Conservation (phyloP, 2,888 invertebrate genomes). For the Cheilosia scutellata region DNA sequence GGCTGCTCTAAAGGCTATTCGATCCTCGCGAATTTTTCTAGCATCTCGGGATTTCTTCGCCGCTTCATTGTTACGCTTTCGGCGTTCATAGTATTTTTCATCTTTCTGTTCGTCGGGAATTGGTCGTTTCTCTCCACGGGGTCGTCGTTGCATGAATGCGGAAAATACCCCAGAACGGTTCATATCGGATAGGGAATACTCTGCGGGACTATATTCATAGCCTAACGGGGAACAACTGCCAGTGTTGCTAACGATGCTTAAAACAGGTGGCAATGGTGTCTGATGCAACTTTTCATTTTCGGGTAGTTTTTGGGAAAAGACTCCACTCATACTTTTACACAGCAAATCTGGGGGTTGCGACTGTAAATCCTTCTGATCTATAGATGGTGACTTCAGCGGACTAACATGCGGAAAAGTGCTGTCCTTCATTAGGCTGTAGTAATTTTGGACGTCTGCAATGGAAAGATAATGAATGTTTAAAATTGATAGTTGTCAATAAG, state of each 20-base stretch:
- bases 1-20: slow-evolving; percentile 94
- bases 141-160: slow-evolving; percentile 84
- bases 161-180: slow-evolving; percentile 81
- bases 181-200: slow-evolving; percentile 81
- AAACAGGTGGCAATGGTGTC: slow-evolving; percentile 59
- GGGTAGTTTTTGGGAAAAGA: slow-evolving; percentile 61
- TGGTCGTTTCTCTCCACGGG: slow-evolving; percentile 92
- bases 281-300: slow-evolving; percentile 49
- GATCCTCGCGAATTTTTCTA: slow-evolving; percentile 93
- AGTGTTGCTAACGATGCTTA: slow-evolving; percentile 60
- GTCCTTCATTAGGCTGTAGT: slow-evolving; percentile 78
- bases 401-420: slow-evolving; percentile 57
- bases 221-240: slow-evolving; percentile 57
- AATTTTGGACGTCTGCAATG: slow-evolving; percentile 77
- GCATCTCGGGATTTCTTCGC: slow-evolving; percentile 97
- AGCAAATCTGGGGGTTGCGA: slow-evolving; percentile 68
- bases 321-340: slow-evolving; percentile 31
- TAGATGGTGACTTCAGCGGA: slow-evolving; percentile 38
- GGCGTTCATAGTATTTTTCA: slow-evolving; percentile 94
- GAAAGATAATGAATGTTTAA: not conserved
- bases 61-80: slow-evolving; percentile 94
- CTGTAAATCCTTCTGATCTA: slow-evolving; percentile 57
- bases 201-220: slow-evolving; percentile 74
- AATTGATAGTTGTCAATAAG: not conserved
- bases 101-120: slow-evolving; percentile 95